Base-by-base conservation (phyloP, 1,140 invertebrate genomes). In the Drosophila aff. region DNA sequence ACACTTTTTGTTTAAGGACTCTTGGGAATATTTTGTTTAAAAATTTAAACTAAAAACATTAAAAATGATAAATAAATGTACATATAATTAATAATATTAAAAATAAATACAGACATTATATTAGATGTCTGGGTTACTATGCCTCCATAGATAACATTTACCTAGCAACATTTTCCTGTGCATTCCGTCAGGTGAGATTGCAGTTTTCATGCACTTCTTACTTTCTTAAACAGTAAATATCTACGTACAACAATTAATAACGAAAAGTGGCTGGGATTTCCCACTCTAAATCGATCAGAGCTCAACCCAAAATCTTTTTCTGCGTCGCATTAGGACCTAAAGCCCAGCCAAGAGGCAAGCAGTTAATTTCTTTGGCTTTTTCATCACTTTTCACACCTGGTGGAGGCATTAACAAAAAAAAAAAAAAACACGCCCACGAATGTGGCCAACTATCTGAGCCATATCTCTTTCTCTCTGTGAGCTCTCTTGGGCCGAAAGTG, bases 401-500 rank as follows among this genome's bases (percentile, higher is more conserved):
- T 13, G 33, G 18, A 73, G 38, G 36, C 10, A 38, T n/a, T 38
- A 9, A 23, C 7, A 31, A 9, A 31, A 9, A 9, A 9, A 10
- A 38, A 38, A 38, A 55, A 21, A 52, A 36, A 36, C 53, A 57
- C 53, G 53, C 53, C 53, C 36, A 57, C 53, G 67, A 73, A 50
- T 57, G 26, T 40, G n/a, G 53, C 26, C 53, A 60, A 60, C 46
- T 60, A 43, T 61, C 59, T 59, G 53, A 81, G 61, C 65, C 59
- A 59, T 66, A 41, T 44, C 49, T 44, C 49, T 9, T n/a, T 18
- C 43, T 44, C 40, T 4, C 40, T 43, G 41, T 28, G 33, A 44
- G 33, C 67, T 46, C 59, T 62, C 36, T 47, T 33, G 43, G 38
- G 10, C 50, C 80, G 58, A 78, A 83, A 89, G 80, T 72, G 77